Evolutionary conservation across 2,888 invertebrate genomes (phyloP), one percentile per base, ranked within the genome.

Genomic region (Poecilus cupreus): DNA sequence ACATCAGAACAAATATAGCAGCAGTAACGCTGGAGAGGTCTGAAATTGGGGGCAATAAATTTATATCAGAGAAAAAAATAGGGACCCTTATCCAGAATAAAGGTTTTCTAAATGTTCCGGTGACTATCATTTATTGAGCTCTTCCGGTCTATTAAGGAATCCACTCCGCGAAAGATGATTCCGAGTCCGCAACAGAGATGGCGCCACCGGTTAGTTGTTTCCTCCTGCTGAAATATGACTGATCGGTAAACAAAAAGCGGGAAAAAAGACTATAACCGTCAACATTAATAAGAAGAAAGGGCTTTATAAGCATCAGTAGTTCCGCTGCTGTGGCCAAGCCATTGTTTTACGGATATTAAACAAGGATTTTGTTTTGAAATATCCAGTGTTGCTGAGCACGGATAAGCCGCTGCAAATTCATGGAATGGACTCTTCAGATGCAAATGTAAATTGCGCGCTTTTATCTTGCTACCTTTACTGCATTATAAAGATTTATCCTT

Each of bases 101-200:
- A 54, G 54, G 54, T 54, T 54, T 22, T 2, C 68, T 68, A 54
- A 54, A 54, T 54, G 54, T 26, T 60, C 60, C 60, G 60, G 24
- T 60, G 24, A 26, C 72, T 22, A 46, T 46, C 72, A 60, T 60
- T 60, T 60, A 60, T 60, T 60, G 60, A 60, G 60, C 16, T 13
- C 43, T 72, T 70, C 70, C 70, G 43, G 16, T 70, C 70, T 70
- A 70, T 70, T 72, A 72, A 68, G 72, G 72, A 46, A 4, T 20
- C 64, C 26, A 54, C 54, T 54, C 54, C 5, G 22, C 1, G 18
- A 3, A 54, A 18, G 54, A 54, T 54, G 54, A 54, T 18, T 18
- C 54, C 10, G 20, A 18, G 22, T 6, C 16, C n/a, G 3, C 3
- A 54, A 22, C 22, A 24, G 24, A 60, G 22, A 60, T 26, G 26